Base-by-base conservation (phyloP, 2,113 vertebrate species). In the Lophura nycthemera region DNA sequence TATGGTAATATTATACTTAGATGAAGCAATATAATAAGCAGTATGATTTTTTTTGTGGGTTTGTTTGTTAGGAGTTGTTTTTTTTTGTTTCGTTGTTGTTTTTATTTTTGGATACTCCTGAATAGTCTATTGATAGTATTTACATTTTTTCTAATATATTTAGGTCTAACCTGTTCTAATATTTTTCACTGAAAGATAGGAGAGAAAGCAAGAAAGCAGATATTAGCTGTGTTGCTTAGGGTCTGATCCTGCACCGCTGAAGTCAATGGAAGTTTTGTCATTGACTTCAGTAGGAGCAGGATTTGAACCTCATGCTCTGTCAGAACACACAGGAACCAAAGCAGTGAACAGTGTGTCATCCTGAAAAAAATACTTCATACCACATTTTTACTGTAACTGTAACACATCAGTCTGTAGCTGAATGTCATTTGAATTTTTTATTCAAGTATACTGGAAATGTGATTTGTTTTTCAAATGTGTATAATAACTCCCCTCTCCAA, bases 211-310 rank as follows among this genome's bases (percentile, higher is more conserved):
- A 74, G 72, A 40, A 88, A 89, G 34, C 78, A 93, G 78, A 59
- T 88, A 17, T 48, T 93, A 91, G n/a, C 69, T 89, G 82, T 88
- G 64, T 77, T 94, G 92, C 87, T 96, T 89, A 93, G 91, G 87
- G 85, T 96, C 95, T 96, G 91, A 77, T 96, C 94, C 95, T 96
- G 95, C 94, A 93, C 94, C 91, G 24, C 60, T 96, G 94, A 95
- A 88, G 89, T 95, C 92, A 95, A 5, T 96, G 95, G 94, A 89
- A 91, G 82, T 86, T 91, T 94, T 96, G 96, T 96, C 94, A 95
- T 95, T 95, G 84, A 93, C 95, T 95, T 96, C 96, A 94, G 66
- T 93, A 94, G 94, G 95, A 95, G 94, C 87, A 93, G 94, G 89
- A 93, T 96, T 95, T 96, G 95, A 96, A 94, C 94, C 95, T 96